A percentile compares a stretch with the other conserved stretches of the same genome.
Evolutionary conservation across 2,888 invertebrate species (phyloP).

Genomic region (Stenichneumon culpator): DNA sequence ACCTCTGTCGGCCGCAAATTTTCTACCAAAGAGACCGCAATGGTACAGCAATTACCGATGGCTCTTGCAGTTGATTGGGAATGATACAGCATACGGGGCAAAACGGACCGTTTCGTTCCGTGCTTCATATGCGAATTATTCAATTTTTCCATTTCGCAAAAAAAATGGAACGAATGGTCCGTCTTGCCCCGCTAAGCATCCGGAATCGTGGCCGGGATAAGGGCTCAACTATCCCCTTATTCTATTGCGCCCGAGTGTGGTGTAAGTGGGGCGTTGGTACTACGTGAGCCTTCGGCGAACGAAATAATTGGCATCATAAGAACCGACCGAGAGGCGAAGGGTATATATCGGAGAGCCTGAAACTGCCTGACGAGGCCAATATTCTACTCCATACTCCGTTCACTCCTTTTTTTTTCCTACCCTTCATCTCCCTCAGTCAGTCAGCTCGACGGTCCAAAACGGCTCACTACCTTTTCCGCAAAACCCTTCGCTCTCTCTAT

Average conservation of each 20-base stretch:
- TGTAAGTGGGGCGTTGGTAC: conserved; percentile 75
- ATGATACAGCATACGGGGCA: neutral
- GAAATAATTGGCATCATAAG: conserved; percentile 83
- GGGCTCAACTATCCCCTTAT: conserved; percentile 59
- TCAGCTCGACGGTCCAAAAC: conserved; percentile 33
- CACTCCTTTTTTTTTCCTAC: conserved; percentile 44
- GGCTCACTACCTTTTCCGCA: conserved; percentile 54
- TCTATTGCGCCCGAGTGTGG: conserved; percentile 68
- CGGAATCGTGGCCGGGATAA: conserved; percentile 50
- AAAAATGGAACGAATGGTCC: too few species aligned
- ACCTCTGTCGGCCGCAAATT: neutral
- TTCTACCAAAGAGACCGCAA: neutral
- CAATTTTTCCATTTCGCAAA: neutral
- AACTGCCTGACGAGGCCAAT: conserved; percentile 82
- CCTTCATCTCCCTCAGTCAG: conserved; percentile 48
- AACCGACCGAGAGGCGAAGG: conserved; percentile 76
- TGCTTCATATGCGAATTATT: neutral
- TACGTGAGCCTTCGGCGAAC: conserved; percentile 79
- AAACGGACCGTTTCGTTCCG: neutral
- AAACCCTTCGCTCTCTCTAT: conserved; percentile 40
- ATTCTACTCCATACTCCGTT: conserved; percentile 58
- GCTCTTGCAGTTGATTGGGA: neutral
- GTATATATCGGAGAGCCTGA: conserved; percentile 76
- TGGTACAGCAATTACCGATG: conserved; percentile 40
- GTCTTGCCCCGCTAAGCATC: too few species aligned